Percentiles rank a stretch among this genome's conserved stretches.
phyloP scores from a whole-genome alignment of 2,113 vertebrate genomes.

The Anarhynchus alexandrinus region DNA sequence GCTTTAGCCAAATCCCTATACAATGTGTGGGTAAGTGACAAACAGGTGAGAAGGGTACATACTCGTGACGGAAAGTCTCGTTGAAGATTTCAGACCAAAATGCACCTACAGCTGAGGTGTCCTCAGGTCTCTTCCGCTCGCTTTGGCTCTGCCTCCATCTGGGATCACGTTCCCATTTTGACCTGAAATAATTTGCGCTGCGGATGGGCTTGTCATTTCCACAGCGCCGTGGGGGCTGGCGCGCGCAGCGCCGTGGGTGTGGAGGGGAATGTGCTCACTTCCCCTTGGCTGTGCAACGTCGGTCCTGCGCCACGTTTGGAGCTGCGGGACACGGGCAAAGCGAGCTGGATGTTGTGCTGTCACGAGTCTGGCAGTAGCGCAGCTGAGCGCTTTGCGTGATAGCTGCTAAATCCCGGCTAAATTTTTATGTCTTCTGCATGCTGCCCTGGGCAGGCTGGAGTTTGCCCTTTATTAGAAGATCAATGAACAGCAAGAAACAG shows the following conservation, averaged over 20 bases:
- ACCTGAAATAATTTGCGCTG: neutral
- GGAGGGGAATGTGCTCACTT: neutral
- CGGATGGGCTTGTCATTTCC: neutral
- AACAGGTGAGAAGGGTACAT: neutral
- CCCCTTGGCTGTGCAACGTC: neutral
- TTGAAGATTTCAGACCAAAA: neutral
- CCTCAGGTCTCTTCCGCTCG: neutral
- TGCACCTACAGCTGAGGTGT: neutral
- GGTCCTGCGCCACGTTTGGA: neutral
- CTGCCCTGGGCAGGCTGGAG: neutral
- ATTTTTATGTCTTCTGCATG: neutral
- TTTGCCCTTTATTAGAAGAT: conserved; percentile 3
- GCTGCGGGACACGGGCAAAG: neutral
- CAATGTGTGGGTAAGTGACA: neutral
- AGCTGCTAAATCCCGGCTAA: neutral
- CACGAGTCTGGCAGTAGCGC: neutral
- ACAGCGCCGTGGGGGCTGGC: neutral
- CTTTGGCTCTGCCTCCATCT: neutral
- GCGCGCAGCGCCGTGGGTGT: accelerated
- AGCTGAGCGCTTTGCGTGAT: neutral
- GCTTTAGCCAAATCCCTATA: neutral
- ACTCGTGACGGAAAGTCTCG: neutral
- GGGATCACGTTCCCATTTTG: neutral
- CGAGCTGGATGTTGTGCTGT: neutral
- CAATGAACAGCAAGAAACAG: neutral